Base-by-base conservation (phyloP, 2,113 vertebrate genomes). In the Eidolon helvum region DNA sequence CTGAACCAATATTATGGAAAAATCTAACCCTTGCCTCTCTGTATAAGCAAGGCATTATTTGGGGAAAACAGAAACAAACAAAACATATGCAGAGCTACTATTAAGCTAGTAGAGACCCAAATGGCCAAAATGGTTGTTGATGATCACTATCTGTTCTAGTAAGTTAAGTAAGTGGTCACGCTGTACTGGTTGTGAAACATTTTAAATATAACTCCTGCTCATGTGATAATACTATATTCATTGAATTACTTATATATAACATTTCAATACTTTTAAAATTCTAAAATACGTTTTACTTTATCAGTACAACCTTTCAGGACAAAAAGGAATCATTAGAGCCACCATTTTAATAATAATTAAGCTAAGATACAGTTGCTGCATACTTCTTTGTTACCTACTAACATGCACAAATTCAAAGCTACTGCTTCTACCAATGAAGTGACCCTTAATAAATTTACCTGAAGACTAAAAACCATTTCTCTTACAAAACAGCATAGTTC, bases 401-500 rank as follows among this genome's bases (percentile, higher is more conserved):
- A 75, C 2, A 96, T 35, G 30, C 19, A 92, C 28, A 94, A 93
- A 83, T 92, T 79, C 35, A 94, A 68, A 53, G 38, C 3, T 90
- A 30, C 21, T 90, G 24, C 21, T 90, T 77, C 3, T 43, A 85
- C 8, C 38, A 84, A 19, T 95, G 87, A 95, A 94, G 50, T 94
- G 63, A 65, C 15, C 8, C 21, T 68, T 40, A 30, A 94, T 61
- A 96, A 95, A 85, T 92, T 90, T n/a, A 96, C 15, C 19, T 35
- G 48, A 96, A 83, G 24, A 82, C 33, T 88, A 92, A 93, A 89
- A 57, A 21, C n/a, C 5, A 86, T 4, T 94, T 93, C 33, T 90
- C 40, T 77, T 83, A 72, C 0, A 90, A 86, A 21, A 91, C 24
- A 75, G 83, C 14, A 69, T 4, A 91, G 69, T 72, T 90, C 57